A percentile compares a stretch with the other conserved stretches of the same genome.
Evolutionary conservation across 2,797 vertebrate species (phyloP).

Genomic region (Channallabes apus): DNA sequence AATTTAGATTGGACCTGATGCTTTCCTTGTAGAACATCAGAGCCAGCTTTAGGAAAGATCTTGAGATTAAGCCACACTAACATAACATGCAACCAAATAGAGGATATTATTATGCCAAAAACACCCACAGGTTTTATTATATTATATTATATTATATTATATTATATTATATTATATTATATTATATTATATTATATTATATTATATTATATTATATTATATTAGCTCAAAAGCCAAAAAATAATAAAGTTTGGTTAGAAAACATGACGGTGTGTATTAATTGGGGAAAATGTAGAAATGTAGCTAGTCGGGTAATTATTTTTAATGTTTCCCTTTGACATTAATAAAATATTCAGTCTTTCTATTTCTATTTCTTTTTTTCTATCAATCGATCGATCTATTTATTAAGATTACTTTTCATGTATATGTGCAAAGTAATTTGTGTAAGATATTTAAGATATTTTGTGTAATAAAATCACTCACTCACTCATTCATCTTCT

Average conservation of each 20-base stretch:
- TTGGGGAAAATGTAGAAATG: neutral
- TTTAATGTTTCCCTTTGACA: too few species aligned
- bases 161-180: too few species aligned
- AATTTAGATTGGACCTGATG: too few species aligned
- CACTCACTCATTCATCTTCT: too few species aligned
- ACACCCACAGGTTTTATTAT: neutral
- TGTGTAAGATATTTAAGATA: neutral
- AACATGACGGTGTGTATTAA: neutral
- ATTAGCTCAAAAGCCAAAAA: neutral
- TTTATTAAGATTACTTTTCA: neutral
- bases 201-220: too few species aligned
- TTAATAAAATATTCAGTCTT: too few species aligned
- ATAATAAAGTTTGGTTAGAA: neutral
- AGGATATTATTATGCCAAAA: neutral
- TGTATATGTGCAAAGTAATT: neutral
- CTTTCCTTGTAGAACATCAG: neutral
- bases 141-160: too few species aligned
- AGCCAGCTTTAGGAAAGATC: neutral
- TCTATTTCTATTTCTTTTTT: too few species aligned
- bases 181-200: too few species aligned
- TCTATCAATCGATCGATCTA: neutral
- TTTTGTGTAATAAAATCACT: neutral
- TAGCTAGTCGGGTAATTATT: too few species aligned
- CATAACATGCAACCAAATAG: neutral
- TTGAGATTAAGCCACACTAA: neutral